Percentiles rank a stretch among this genome's conserved stretches.
These are phyloP conservation scores for Falco concolor DNA, from an alignment of 2,797 vertebrate genomes.

Conservation along the genomic window DNA sequence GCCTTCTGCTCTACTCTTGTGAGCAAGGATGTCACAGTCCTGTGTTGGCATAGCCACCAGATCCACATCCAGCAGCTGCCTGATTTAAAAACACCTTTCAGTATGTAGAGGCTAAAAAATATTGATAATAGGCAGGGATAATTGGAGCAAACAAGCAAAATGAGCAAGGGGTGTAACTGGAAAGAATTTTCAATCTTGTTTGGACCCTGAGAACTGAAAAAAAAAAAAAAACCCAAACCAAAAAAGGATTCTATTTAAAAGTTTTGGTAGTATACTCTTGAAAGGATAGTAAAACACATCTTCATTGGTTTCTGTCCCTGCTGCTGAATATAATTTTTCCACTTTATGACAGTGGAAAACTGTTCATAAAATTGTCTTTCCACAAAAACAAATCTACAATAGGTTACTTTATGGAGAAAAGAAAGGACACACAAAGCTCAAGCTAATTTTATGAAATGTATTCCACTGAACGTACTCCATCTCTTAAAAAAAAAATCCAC, in stretches of 20 bases:
- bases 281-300: background rate
- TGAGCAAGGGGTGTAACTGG: background rate
- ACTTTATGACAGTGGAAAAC: background rate
- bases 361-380: background rate
- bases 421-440: background rate
- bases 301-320: background rate
- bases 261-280: background rate
- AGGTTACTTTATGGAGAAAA: background rate
- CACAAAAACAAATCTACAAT: background rate
- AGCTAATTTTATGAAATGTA: background rate
- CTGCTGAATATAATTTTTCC: background rate
- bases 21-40: background rate
- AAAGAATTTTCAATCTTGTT: background rate
- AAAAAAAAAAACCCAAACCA: too few species aligned
- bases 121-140: background rate
- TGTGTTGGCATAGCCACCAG: background rate
- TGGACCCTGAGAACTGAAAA: accelerated
- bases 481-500: background rate
- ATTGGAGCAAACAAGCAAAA: background rate
- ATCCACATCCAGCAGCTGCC: background rate
- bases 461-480: background rate
- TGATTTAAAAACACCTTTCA: background rate
- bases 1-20: background rate
- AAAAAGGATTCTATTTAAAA: background rate
- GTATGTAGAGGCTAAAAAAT: background rate